These are phyloP conservation scores for Brachionus manjavacas DNA, from an alignment of 1,140 invertebrate species.

Conservation along the genomic window DNA sequence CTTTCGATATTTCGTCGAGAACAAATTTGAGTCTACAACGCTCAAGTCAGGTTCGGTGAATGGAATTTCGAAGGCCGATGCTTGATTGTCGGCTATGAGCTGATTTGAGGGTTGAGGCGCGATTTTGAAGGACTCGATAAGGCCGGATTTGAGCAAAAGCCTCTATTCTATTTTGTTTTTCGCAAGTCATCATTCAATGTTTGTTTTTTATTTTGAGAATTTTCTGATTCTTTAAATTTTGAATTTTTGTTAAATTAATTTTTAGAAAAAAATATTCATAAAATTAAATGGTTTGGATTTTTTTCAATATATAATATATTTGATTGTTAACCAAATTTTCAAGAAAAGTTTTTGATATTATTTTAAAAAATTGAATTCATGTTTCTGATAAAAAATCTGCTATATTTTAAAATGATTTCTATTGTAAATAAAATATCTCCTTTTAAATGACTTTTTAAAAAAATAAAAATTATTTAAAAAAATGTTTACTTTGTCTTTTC, in stretches of 20 bases:
- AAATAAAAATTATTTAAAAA: neutral
- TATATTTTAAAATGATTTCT: neutral
- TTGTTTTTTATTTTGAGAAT: neutral
- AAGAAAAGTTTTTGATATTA: neutral
- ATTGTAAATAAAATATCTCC: neutral
- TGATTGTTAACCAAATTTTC: neutral
- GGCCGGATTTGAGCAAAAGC: neutral
- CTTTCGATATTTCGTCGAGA: neutral
- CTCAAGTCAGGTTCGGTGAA: neutral
- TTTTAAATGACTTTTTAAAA: neutral
- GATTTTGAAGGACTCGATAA: neutral
- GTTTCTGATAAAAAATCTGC: neutral
- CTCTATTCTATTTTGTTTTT: slow-evolving; percentile 19
- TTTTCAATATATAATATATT: neutral
- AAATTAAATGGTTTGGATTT: neutral
- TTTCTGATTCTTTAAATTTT: neutral
- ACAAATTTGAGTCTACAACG: neutral
- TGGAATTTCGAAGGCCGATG: neutral
- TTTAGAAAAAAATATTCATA: neutral
- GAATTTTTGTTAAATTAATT: neutral
- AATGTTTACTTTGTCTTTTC: neutral
- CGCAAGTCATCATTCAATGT: neutral
- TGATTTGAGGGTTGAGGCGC: neutral
- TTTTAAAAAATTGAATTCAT: neutral
- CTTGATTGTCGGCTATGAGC: neutral